A percentile compares a stretch with the other conserved stretches of the same genome.
Conservation (phyloP, 2,888 invertebrate genomes). For the Drosophila yooni region DNA sequence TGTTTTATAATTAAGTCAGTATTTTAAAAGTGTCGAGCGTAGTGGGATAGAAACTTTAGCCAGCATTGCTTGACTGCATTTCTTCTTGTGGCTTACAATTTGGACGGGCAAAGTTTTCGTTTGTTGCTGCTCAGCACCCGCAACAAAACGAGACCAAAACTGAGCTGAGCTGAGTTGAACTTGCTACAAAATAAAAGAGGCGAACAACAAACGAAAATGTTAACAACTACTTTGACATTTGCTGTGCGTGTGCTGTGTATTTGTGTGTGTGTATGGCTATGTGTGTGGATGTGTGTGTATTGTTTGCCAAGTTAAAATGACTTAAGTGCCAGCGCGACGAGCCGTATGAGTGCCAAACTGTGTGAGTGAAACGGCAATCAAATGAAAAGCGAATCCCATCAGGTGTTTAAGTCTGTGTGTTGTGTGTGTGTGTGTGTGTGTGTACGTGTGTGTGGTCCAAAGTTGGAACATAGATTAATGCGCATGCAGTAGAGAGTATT, state of each 20-base stretch:
- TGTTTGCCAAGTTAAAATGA: constrained; percentile 70
- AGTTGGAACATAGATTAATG: constrained; percentile 68
- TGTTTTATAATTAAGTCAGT: constrained; percentile 80
- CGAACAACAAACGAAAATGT: constrained; percentile 63
- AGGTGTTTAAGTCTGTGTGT: constrained; percentile 21
- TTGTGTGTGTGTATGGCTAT: constrained; percentile 1
- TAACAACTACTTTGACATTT: constrained; percentile 81
- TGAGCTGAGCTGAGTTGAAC: not conserved
- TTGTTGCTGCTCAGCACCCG: constrained; percentile 35
- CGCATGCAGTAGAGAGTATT: constrained; percentile 64
- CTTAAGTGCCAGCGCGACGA: constrained; percentile 72
- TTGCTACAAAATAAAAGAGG: constrained; percentile 8
- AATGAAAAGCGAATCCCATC: constrained; percentile 30
- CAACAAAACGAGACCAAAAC: constrained; percentile 26
- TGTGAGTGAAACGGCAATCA: constrained; percentile 48
- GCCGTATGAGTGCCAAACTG: constrained; percentile 59
- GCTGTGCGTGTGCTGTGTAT: constrained; percentile 35
- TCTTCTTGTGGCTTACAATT: constrained; percentile 69
- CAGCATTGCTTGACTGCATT: constrained; percentile 63
- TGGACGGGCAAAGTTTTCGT: constrained; percentile 64
- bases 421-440: constrained; percentile 8
- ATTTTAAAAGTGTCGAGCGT: constrained; percentile 75
- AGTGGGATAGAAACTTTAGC: constrained; percentile 53
- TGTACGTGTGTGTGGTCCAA: constrained; percentile 20
- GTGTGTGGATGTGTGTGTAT: constrained; percentile 5